These are phyloP conservation scores for Andricus curvator DNA, from an alignment of 2,888 invertebrate species.

Conservation along the genomic window DNA sequence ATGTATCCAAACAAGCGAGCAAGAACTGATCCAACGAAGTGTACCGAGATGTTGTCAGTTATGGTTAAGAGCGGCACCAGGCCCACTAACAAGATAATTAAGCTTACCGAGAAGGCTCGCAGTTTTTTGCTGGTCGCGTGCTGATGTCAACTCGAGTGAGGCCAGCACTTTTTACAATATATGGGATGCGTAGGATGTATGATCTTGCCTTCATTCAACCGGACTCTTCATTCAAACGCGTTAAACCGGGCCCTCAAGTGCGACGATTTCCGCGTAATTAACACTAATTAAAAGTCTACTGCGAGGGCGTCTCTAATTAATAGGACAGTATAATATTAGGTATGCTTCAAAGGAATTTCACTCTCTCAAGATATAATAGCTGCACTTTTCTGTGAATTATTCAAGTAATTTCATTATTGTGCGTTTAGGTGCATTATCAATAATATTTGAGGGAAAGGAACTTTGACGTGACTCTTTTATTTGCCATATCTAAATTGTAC, in stretches of 20 bases:
- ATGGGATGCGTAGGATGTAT: slow-evolving; percentile 55
- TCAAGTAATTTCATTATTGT: background rate
- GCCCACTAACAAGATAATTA: slow-evolving; percentile 70
- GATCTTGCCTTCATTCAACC: slow-evolving; percentile 53
- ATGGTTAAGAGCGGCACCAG: slow-evolving; percentile 49
- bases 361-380: background rate
- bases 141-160: slow-evolving; percentile 65
- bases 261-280: slow-evolving; percentile 39
- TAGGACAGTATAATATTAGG: slow-evolving; percentile 20
- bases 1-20: slow-evolving; percentile 16
- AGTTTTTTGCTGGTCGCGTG: slow-evolving; percentile 68
- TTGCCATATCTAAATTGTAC: too few species aligned
- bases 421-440: background rate
- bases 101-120: slow-evolving; percentile 64
- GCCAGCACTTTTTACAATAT: slow-evolving; percentile 58
- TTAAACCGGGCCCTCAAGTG: slow-evolving; percentile 27
- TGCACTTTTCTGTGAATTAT: background rate
- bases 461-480: too few species aligned
- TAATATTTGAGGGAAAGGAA: too few species aligned
- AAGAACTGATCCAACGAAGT: slow-evolving; percentile 31
- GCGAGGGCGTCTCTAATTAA: slow-evolving; percentile 34
- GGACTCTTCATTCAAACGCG: slow-evolving; percentile 51
- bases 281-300: slow-evolving; percentile 32
- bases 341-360: background rate
- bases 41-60: slow-evolving; percentile 39